Percentiles rank a stretch among this genome's conserved stretches.
Evolutionary conservation across 2,797 vertebrate genomes (phyloP).

Genomic region (Coregonus sp.): DNA sequence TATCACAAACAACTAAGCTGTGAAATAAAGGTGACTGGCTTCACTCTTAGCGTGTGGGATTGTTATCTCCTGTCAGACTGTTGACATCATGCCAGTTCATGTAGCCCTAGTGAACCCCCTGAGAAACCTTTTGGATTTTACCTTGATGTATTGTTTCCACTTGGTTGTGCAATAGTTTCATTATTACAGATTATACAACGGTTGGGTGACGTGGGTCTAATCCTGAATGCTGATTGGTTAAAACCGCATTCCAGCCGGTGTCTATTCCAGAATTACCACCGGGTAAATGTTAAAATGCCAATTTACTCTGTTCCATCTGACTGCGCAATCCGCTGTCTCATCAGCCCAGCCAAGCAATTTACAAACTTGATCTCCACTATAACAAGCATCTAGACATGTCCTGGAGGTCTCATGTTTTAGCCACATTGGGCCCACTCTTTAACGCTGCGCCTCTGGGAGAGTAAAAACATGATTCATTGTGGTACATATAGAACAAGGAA

Average conservation of each 20-base stretch:
- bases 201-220: too few relatives aligned
- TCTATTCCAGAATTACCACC: too few relatives aligned
- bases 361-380: too few relatives aligned
- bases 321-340: too few relatives aligned
- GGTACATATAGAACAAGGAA: slow-evolving; percentile 4
- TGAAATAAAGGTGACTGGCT: neutral
- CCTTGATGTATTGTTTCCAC: slow-evolving; percentile 33
- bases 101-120: slow-evolving; percentile 29
- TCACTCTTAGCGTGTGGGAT: neutral
- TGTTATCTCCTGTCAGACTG: slow-evolving; percentile 11
- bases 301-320: too few relatives aligned
- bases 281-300: too few relatives aligned
- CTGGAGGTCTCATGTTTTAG: neutral
- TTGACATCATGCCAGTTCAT: slow-evolving; percentile 19
- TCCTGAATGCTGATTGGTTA: too few relatives aligned
- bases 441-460: neutral
- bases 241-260: too few relatives aligned
- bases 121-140: slow-evolving; percentile 1
- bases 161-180: slow-evolving; percentile 15
- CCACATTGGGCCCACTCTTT: neutral
- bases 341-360: too few relatives aligned
- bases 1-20: slow-evolving; percentile 11
- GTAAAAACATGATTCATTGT: neutral
- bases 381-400: too few relatives aligned
- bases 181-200: neutral